These are phyloP conservation scores for Panagrolaimus sp. DNA, from an alignment of 1,140 invertebrate genomes.

Conservation along the genomic window DNA sequence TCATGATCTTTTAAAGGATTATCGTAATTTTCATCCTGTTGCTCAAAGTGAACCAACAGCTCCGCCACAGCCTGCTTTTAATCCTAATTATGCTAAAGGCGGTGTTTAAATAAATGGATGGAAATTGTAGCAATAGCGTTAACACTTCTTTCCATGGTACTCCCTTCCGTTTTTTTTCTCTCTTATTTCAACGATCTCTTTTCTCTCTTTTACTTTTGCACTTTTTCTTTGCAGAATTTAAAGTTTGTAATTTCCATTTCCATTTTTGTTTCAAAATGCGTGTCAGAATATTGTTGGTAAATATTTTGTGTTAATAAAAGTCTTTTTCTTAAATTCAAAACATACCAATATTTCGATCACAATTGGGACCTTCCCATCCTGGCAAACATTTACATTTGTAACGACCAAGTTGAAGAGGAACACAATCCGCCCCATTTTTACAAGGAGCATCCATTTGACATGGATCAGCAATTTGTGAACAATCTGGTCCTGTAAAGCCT, in stretches of 20 bases:
- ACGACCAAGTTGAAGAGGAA: constrained; percentile 70
- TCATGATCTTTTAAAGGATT: constrained; percentile 22
- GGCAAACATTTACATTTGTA: constrained; percentile 85
- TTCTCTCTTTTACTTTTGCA: neutral
- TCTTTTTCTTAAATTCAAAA: constrained; percentile 20
- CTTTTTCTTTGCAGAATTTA: neutral
- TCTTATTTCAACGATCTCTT: constrained; percentile 13
- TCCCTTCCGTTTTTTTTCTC: constrained; percentile 30
- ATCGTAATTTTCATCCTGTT: constrained; percentile 2
- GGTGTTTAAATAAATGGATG: constrained; percentile 23
- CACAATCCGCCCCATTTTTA: constrained; percentile 77
- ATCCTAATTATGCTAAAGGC: constrained; percentile 14
- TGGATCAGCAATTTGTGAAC: constrained; percentile 49
- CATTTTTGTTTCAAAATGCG: too few relatives aligned
- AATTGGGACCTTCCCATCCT: constrained; percentile 88
- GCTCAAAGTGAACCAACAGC: constrained; percentile 6
- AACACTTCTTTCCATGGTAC: constrained; percentile 23
- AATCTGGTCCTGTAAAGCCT: constrained; percentile 55
- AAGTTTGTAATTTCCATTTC: neutral
- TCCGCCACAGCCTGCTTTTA: constrained; percentile 1
- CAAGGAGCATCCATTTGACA: constrained; percentile 63
- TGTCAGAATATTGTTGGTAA: constrained; percentile 9
- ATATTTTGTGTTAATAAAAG: constrained; percentile 21
- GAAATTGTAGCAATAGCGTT: too few relatives aligned
- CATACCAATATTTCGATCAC: constrained; percentile 76